phyloP scores from a whole-genome alignment of 37 sponge, comb jelly and placozoan species.

The Crambe crambe region DNA sequence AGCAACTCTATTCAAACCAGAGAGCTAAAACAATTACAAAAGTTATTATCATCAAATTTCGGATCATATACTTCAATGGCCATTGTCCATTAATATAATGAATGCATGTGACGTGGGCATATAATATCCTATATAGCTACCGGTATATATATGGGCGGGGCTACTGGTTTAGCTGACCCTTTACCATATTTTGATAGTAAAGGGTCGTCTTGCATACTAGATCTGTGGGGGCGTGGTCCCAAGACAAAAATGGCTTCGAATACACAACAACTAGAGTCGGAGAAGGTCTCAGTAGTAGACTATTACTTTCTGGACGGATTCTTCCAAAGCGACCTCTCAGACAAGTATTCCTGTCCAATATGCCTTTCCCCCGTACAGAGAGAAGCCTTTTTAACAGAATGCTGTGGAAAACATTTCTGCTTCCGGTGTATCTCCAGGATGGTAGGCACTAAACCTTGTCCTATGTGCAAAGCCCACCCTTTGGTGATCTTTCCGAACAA shows the following conservation, averaged over 20 bases:
- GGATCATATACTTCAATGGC: background rate
- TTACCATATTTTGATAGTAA: too few relatives aligned
- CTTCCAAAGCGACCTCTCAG: background rate
- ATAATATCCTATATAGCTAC: too few relatives aligned
- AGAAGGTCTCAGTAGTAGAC: too few relatives aligned
- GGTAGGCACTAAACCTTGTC: background rate
- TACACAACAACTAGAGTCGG: too few relatives aligned
- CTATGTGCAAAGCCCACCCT: conserved; percentile 22
- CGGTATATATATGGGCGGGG: too few relatives aligned
- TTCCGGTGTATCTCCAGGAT: conserved; percentile 9
- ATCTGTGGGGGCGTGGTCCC: too few relatives aligned
- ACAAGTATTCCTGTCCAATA: conserved; percentile 31
- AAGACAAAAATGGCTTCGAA: too few relatives aligned
- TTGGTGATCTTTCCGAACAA: conserved; percentile 32
- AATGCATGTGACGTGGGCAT: too few relatives aligned
- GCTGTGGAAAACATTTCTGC: conserved; percentile 40
- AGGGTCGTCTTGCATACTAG: too few relatives aligned
- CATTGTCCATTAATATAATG: too few relatives aligned
- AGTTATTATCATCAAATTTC: background rate
- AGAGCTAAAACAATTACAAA: background rate
- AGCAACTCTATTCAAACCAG: conserved; percentile 31
- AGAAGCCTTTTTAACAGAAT: conserved; percentile 11
- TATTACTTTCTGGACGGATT: conserved; percentile 18
- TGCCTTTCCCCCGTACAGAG: conserved; percentile 35
- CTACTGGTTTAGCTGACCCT: too few relatives aligned